phyloP scores from a whole-genome alignment of 1,140 invertebrate species.

The Cherax destructor region DNA sequence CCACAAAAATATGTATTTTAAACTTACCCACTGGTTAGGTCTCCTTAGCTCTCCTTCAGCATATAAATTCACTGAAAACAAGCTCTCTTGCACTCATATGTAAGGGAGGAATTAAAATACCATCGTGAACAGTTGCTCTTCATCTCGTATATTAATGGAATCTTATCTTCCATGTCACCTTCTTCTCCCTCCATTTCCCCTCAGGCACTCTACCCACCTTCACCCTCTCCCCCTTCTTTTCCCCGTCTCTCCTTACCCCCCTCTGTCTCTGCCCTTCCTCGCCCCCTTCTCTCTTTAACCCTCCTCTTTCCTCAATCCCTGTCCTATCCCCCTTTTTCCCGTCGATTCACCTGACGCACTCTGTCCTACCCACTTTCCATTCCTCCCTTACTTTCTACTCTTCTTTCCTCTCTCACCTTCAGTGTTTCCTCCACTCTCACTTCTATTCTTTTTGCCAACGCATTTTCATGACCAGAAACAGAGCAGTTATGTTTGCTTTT shows the following conservation, averaged over 20 bases:
- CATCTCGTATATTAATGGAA: conserved; percentile 36
- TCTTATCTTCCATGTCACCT: conserved; percentile 43
- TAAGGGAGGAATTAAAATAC: neutral
- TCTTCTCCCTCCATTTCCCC: conserved; percentile 41
- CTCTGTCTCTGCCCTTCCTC: neutral
- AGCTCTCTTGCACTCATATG: neutral
- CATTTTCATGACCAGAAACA: too few relatives aligned
- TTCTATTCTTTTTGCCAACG: too few relatives aligned
- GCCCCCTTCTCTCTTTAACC: neutral
- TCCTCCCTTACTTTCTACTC: neutral
- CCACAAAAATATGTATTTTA: too few relatives aligned
- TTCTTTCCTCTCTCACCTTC: neutral
- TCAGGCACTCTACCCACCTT: conserved; percentile 2
- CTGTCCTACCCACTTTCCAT: neutral
- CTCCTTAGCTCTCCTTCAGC: too few relatives aligned
- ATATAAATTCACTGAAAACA: too few relatives aligned
- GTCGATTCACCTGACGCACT: too few relatives aligned
- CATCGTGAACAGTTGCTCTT: neutral
- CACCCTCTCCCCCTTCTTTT: neutral
- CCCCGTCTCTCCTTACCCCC: neutral
- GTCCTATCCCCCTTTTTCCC: neutral
- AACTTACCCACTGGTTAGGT: too few relatives aligned
- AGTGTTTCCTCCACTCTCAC: too few relatives aligned
- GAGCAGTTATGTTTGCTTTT: too few relatives aligned
- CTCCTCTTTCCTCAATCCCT: neutral